Percentiles rank a stretch among this genome's conserved stretches.
Conservation (phyloP, 2,888 invertebrate species). For the Pterostichus niger region DNA sequence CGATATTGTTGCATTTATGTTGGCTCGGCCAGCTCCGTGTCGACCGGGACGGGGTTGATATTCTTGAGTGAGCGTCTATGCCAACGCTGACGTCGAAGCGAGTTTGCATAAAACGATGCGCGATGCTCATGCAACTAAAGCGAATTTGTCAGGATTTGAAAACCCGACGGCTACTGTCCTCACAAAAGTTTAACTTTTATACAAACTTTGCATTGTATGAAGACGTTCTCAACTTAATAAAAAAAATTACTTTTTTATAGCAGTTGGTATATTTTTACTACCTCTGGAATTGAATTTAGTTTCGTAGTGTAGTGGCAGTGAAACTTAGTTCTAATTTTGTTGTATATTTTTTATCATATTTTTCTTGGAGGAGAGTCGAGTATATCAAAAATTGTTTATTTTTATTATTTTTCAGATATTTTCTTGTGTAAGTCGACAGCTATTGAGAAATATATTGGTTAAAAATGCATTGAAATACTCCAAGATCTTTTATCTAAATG, state of each 20-base stretch:
- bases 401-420: background rate
- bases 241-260: background rate
- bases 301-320: background rate
- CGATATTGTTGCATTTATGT: constrained; percentile 33
- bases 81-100: background rate
- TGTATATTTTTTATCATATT: no score
- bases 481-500: constrained; percentile 31
- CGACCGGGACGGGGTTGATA: constrained; percentile 7
- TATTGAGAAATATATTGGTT: constrained; percentile 7
- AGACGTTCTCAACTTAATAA: background rate
- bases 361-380: no score
- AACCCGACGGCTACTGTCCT: constrained; percentile 32
- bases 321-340: no score
- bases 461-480: constrained; percentile 24
- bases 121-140: constrained; percentile 20
- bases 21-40: background rate
- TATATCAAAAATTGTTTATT: constrained; percentile 8
- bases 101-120: constrained; percentile 24
- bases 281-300: constrained; percentile 3
- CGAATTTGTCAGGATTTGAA: constrained; percentile 56
- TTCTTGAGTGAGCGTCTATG: background rate
- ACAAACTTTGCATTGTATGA: constrained; percentile 21
- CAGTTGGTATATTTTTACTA: background rate
- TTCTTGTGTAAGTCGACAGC: background rate
- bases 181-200: constrained; percentile 27